Percentiles rank a stretch among this genome's conserved stretches.
phyloP scores from a whole-genome alignment of 2,797 vertebrate genomes.

The Vespertilio murinus region DNA sequence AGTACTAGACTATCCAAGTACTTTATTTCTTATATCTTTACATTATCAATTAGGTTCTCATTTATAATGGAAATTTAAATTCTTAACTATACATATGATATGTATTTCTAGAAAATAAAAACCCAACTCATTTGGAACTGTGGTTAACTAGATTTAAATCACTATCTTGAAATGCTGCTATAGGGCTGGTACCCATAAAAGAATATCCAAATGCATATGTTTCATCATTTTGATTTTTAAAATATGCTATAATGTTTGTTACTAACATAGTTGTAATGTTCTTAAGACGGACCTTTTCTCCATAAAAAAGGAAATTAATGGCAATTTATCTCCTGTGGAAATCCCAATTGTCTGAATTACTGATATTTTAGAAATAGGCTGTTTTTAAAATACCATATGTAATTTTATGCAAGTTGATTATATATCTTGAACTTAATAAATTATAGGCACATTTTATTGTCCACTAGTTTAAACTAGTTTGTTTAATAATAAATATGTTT shows the following conservation, averaged over 20 bases:
- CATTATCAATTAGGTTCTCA: slow-evolving; percentile 50
- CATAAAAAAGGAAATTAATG: slow-evolving; percentile 69
- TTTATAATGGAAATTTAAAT: slow-evolving; percentile 71
- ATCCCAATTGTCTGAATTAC: slow-evolving; percentile 75
- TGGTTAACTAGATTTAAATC: slow-evolving; percentile 67
- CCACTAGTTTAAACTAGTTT: slow-evolving; percentile 75
- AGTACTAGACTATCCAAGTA: slow-evolving; percentile 75
- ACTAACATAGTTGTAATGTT: slow-evolving; percentile 44
- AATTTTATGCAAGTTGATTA: slow-evolving; percentile 72
- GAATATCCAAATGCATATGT: slow-evolving; percentile 66
- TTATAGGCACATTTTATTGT: slow-evolving; percentile 75
- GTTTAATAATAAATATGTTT: slow-evolving; percentile 73
- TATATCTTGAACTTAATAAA: slow-evolving; percentile 78
- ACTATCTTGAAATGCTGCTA: slow-evolving; percentile 72
- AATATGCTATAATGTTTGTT: slow-evolving; percentile 73
- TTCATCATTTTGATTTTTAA: slow-evolving; percentile 75
- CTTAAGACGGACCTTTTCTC: slow-evolving; percentile 69
- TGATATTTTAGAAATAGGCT: slow-evolving; percentile 73
- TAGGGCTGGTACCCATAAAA: slow-evolving; percentile 78
- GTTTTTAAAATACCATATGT: slow-evolving; percentile 72
- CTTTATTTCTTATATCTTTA: slow-evolving; percentile 74
- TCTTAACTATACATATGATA: slow-evolving; percentile 47
- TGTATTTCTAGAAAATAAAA: slow-evolving; percentile 69
- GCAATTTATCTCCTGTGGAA: slow-evolving; percentile 79
- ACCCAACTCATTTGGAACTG: slow-evolving; percentile 39